Conservation (phyloP, 2,797 vertebrate genomes). For the Malurus leucopterus region DNA sequence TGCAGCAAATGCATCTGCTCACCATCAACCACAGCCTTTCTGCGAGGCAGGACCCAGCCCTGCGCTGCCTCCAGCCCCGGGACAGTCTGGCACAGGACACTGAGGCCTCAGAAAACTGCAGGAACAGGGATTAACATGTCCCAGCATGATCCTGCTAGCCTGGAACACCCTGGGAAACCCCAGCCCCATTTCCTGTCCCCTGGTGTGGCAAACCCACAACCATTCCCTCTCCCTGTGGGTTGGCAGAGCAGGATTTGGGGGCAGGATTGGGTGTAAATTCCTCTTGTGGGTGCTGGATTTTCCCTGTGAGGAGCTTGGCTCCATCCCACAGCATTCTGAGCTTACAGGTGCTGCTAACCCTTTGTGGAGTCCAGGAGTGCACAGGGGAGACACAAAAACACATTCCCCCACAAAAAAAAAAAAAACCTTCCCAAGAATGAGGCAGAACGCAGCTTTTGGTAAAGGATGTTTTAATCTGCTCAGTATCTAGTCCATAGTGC, state of each 20-base stretch:
- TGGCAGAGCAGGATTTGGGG: neutral
- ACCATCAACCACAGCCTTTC: neutral
- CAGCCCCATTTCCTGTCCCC: neutral
- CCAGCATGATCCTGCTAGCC: neutral
- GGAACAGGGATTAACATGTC: neutral
- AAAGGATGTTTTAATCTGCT: conserved; percentile 55
- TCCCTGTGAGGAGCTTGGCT: neutral
- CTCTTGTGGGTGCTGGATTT: neutral
- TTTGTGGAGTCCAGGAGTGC: too few relatives aligned
- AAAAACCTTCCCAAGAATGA: neutral
- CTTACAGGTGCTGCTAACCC: neutral
- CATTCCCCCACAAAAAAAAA: neutral
- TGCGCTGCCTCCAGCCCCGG: neutral
- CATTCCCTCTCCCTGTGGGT: fast-evolving
- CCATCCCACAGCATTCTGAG: neutral
- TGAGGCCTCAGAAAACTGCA: fast-evolving
- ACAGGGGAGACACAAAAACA: neutral
- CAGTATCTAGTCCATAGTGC: conserved; percentile 18
- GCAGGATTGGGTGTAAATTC: neutral
- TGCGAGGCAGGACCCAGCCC: neutral
- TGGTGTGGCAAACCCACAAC: neutral
- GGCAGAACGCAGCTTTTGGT: neutral
- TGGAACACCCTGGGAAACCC: neutral
- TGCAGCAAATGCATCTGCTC: neutral
- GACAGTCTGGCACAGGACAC: neutral